Base-by-base conservation (phyloP, 2,888 invertebrate species). In the Ormyrus thymus region DNA sequence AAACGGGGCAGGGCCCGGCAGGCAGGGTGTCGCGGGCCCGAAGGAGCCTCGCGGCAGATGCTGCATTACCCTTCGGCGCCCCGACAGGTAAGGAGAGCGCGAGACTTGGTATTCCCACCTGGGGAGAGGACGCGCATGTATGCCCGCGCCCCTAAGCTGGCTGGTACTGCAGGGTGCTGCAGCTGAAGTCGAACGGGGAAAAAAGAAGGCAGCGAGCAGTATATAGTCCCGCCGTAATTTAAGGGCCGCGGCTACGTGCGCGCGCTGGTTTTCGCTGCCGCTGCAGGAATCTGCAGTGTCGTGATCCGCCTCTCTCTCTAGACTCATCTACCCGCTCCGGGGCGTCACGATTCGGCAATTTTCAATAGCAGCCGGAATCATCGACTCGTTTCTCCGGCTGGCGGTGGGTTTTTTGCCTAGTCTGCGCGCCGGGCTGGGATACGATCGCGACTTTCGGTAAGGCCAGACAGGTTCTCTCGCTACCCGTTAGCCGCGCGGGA, bases 371-470 rank as follows among this genome's bases (percentile, higher is more conserved):
- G 11, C n/a, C 59, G 61, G 62, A 74, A 65, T 65, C 65, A 65
- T 65, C 65, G 64, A 45, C 46, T 62, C n/a, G 53, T 55, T 29
- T 29, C 29, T 29, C 29, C 29, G 29, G 29, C 29, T 29, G 29
- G 29, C 29, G 29, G 29, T 50, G 15, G 50, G 11, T 68, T 65
- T 61, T 46, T 56, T 43, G 50, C 51, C 66, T 53, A 50, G 61
- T 46, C 15, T 45, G 10, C 50, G 50, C 5, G 8, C 45, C 10
- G 11, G 53, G 46, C 7, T 13, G 62, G 48, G 13, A 72, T 46
- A 55, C 81, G 83, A 83, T 29, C 29, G 85, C 85, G 83, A 83
- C 82, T 86, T 85, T 84, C 81, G 85, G 83, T 86, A 86, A 85
- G 84, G 84, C 84, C 82, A 83, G 84, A 83, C 83, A 81, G 83